Base-by-base conservation (phyloP, 2,888 invertebrate genomes). In the Leucozona laternaria region DNA sequence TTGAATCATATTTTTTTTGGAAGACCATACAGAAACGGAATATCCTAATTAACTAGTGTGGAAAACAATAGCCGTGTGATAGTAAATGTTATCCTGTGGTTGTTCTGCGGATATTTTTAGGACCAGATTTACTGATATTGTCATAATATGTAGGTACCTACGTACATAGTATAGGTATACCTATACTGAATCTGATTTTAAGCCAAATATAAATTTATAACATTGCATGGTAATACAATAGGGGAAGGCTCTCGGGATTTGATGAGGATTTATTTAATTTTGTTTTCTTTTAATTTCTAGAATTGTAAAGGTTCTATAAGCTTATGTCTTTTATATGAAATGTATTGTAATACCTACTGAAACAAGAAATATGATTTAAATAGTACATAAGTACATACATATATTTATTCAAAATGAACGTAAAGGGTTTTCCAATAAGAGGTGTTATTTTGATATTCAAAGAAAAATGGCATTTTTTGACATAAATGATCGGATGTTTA, bases 31-130 rank as follows among this genome's bases (percentile, higher is more conserved):
- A 76, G 66, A 40, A 22, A 45, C 66, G 66, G 75, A 84, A 76
- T 48, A 72, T 76, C 76, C 76, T 79, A 84, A 84, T 84, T 84
- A 84, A 79, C 71, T 79, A n/a, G 66, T 80, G 77, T 55, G 71
- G 80, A 76, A 66, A 60, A 77, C 76, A 79, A 77, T 76, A 79
- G 71, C 79, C 60, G 70, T 84, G 84, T 66, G 76, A 80, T 84
- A 77, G 66, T 79, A 77, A 53, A 84, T 84, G 76, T 77, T 72
- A 58, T 76, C 70, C 75, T 64, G 72, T 66, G 79, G 84, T 58
- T 71, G 17, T 70, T 68, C 31, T 70, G 71, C 66, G 77, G 76
- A 72, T 77, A 76, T 80, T 77, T 72, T 72, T 66, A 31, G 76
- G 45, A 37, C 43, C 43, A 40, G 60, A 80, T 77, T 77, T 68